phyloP scores from a whole-genome alignment of 2,797 vertebrate species.

The Selene dorsalis region DNA sequence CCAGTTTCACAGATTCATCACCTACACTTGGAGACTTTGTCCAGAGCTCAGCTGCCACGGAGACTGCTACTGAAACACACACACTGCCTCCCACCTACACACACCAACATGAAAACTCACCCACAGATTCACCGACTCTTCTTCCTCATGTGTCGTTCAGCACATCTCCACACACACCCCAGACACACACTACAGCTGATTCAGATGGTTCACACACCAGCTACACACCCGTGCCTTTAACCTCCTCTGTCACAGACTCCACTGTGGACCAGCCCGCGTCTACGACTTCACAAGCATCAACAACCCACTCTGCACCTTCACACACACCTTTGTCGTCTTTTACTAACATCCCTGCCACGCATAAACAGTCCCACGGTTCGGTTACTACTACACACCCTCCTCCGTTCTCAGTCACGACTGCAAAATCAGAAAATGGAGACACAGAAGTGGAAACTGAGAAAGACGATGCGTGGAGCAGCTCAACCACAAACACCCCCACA shows the following conservation, averaged over 20 bases:
- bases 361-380: slow-evolving; percentile 2
- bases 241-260: slow-evolving; percentile 13
- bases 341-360: slow-evolving; percentile 8
- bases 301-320: background rate
- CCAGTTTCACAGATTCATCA: background rate
- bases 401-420: slow-evolving; percentile 9
- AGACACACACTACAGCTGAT: background rate
- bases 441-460: background rate
- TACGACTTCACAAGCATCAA: slow-evolving; percentile 3
- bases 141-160: background rate
- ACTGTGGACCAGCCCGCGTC: background rate
- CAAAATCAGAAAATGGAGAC: slow-evolving; percentile 4
- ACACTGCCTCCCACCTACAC: slow-evolving; percentile 7
- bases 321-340: background rate
- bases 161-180: slow-evolving; percentile 3
- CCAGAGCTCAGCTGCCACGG: slow-evolving; percentile 16
- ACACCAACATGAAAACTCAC: background rate
- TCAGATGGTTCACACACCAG: background rate
- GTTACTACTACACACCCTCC: slow-evolving; percentile 10
- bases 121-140: slow-evolving; percentile 10
- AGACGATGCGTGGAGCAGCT: slow-evolving; percentile 16
- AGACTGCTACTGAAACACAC: background rate
- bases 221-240: background rate
- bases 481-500: slow-evolving; percentile 7
- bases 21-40: slow-evolving; percentile 7